Percentiles rank a stretch among this genome's conserved stretches.
phyloP scores from a whole-genome alignment of 2,797 vertebrate genomes.

The Perodicticus potto region DNA sequence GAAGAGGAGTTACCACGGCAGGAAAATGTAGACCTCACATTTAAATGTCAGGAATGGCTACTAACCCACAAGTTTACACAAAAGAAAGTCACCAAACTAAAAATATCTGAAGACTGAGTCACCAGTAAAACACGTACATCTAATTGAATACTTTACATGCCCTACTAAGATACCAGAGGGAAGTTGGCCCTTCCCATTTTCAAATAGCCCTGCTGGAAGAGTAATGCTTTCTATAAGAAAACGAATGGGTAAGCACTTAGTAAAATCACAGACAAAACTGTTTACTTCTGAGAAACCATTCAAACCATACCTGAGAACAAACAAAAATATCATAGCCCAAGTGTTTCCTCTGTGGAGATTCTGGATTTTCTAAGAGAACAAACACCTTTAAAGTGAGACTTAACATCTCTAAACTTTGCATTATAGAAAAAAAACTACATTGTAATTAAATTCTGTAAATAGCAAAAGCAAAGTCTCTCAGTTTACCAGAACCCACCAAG shows the following conservation, averaged over 20 bases:
- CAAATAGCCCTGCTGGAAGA: not conserved
- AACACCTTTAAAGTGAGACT: not conserved
- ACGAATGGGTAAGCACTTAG: not conserved
- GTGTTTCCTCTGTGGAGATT: not conserved
- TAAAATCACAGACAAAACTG: not conserved
- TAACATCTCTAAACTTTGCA: not conserved
- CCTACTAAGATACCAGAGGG: not conserved
- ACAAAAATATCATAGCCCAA: not conserved
- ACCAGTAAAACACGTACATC: not conserved
- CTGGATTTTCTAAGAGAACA: slow-evolving; percentile 35
- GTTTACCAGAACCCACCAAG: slow-evolving; percentile 21
- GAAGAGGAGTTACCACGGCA: not conserved
- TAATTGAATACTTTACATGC: not conserved
- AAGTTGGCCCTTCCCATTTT: not conserved
- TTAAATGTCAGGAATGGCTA: slow-evolving; percentile 56
- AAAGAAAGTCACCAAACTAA: slow-evolving; percentile 60
- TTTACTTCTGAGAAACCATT: not conserved
- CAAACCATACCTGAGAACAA: not conserved
- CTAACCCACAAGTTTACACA: slow-evolving; percentile 38
- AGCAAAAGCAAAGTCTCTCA: slow-evolving; percentile 42
- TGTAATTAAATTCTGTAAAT: slow-evolving; percentile 16
- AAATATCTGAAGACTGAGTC: slow-evolving; percentile 68
- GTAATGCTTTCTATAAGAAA: not conserved
- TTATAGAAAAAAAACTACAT: not conserved
- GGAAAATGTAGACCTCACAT: slow-evolving; percentile 15